These are phyloP conservation scores for Tridacna gigas DNA, from an alignment of 2,888 invertebrate species.

Conservation along the genomic window DNA sequence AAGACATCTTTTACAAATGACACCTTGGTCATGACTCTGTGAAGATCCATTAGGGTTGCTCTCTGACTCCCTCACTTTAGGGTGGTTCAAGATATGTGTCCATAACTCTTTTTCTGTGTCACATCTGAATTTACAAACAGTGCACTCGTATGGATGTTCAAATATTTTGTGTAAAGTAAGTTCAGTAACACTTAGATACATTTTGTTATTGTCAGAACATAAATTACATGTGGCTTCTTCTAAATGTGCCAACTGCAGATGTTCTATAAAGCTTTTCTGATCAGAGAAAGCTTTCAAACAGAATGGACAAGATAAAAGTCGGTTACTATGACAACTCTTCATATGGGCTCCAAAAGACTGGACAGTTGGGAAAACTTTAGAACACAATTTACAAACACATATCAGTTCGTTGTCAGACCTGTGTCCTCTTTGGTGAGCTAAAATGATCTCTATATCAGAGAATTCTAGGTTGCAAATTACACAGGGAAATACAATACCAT, in stretches of 20 bases:
- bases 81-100: slow-evolving; percentile 8
- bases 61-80: neutral
- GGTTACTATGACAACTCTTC: neutral
- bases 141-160: slow-evolving; percentile 19
- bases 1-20: slow-evolving; percentile 23
- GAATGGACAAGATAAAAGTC: neutral
- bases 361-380: neutral
- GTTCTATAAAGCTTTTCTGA: neutral
- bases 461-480: neutral
- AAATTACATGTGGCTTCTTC: neutral
- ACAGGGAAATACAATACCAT: neutral
- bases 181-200: neutral
- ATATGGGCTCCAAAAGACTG: neutral
- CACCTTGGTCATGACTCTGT: slow-evolving; percentile 3
- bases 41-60: neutral
- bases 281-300: slow-evolving; percentile 2
- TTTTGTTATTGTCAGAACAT: neutral
- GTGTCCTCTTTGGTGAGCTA: neutral
- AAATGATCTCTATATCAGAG: neutral
- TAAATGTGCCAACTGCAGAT: slow-evolving; percentile 7
- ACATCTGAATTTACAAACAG: slow-evolving; percentile 10
- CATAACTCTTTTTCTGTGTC: neutral
- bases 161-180: slow-evolving; percentile 15
- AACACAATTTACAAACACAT: neutral
- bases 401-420: neutral